Evolutionary conservation across 2,888 invertebrate genomes (phyloP).

Genomic region (Harpagoxenus sublaevis): DNA sequence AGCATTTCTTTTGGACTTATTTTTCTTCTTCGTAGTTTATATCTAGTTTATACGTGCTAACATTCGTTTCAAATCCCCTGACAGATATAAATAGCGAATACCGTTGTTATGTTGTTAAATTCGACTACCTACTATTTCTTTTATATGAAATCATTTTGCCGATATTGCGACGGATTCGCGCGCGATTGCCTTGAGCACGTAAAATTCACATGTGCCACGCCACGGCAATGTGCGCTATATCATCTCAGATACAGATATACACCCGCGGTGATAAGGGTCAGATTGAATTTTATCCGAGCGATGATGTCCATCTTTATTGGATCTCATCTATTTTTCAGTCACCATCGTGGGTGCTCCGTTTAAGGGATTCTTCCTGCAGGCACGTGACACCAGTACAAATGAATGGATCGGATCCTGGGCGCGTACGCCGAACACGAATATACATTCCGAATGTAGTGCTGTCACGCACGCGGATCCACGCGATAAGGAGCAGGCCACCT

Average conservation of each 20-base stretch:
- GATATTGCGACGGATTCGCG: constrained; percentile 1
- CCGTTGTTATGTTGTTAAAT: neutral
- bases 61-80: neutral
- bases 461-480: constrained; percentile 93
- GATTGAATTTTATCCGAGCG: constrained; percentile 27
- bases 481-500: constrained; percentile 91
- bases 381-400: constrained; percentile 90
- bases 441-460: constrained; percentile 92
- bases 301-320: neutral
- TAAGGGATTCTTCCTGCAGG: constrained; percentile 95
- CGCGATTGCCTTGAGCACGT: neutral
- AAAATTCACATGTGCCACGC: constrained; percentile 1
- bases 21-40: neutral
- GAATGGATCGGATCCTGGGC: constrained; percentile 93
- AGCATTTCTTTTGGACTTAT: neutral
- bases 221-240: neutral
- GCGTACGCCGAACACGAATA: constrained; percentile 91
- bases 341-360: constrained; percentile 89
- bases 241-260: neutral
- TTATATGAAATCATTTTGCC: constrained; percentile 9
- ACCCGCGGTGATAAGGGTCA: neutral
- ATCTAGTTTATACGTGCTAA: neutral
- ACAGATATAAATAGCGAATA: constrained; percentile 3
- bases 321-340: constrained; percentile 85
- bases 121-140: neutral